These are phyloP conservation scores for Clavelina lepadiformis DNA, from an alignment of 23 tunicate species.

Conservation along the genomic window DNA sequence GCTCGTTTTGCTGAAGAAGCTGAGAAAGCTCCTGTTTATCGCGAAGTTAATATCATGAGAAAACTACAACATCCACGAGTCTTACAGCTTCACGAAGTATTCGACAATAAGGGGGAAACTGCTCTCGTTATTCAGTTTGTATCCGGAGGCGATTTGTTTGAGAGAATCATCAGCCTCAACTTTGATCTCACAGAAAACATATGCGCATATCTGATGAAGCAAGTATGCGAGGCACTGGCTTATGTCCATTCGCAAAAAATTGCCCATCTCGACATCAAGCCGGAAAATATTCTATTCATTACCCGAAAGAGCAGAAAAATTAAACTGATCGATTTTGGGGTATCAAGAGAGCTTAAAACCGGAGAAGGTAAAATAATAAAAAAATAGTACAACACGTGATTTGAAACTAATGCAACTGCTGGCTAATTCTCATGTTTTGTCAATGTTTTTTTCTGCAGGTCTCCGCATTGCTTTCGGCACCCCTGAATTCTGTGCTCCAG, in stretches of 20 bases:
- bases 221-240: constrained; percentile 74
- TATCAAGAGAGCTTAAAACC: constrained; percentile 72
- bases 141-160: constrained; percentile 87
- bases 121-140: constrained; percentile 89
- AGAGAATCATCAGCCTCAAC: constrained; percentile 42
- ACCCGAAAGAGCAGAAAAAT: constrained; percentile 79
- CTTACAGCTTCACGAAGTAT: constrained; percentile 91
- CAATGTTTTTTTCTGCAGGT: constrained; percentile 33
- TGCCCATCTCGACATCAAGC: constrained; percentile 91
- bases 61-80: constrained; percentile 85
- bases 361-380: constrained; percentile 67
- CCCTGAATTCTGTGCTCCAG: constrained; percentile 96
- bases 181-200: constrained; percentile 78
- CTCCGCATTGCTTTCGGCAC: constrained; percentile 71
- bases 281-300: constrained; percentile 79
- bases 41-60: constrained; percentile 90
- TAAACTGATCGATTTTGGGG: constrained; percentile 85
- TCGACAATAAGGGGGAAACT: constrained; percentile 81
- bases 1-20: constrained; percentile 54
- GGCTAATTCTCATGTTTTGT: not conserved
- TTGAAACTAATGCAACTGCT: not conserved
- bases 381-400: not conserved
- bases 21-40: constrained; percentile 58
- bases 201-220: constrained; percentile 67
- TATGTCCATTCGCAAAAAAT: constrained; percentile 75